Conservation (phyloP, 2,888 invertebrate species). For the Leptura quadrifasciata region DNA sequence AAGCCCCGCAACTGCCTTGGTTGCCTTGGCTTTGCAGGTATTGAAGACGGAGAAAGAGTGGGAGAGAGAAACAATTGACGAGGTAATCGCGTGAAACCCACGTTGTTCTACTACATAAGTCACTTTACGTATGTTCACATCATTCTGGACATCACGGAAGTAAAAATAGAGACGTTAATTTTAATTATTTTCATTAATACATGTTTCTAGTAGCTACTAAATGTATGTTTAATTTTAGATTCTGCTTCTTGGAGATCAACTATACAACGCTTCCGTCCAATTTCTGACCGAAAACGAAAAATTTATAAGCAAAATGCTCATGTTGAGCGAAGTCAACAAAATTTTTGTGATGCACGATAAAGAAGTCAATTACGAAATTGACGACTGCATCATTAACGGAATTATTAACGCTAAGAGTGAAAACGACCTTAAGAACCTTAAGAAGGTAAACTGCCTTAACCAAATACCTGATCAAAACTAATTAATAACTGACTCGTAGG, state of each 20-base stretch:
- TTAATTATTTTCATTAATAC: too few relatives aligned
- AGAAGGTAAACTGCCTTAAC: slow-evolving; percentile 39
- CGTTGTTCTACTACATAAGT: too few relatives aligned
- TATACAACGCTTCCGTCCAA: slow-evolving; percentile 70
- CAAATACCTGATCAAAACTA: neutral
- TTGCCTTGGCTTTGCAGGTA: slow-evolving; percentile 69
- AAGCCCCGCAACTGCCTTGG: slow-evolving; percentile 72
- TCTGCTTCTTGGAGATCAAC: slow-evolving; percentile 71
- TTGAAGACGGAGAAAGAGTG: slow-evolving; percentile 68
- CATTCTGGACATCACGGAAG: too few relatives aligned
- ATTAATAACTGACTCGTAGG: slow-evolving; percentile 47
- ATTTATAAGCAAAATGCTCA: slow-evolving; percentile 64
- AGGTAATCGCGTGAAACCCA: too few relatives aligned
- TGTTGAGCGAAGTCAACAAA: slow-evolving; percentile 69
- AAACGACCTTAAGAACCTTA: slow-evolving; percentile 44
- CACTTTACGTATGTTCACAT: too few relatives aligned
- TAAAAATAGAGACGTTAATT: too few relatives aligned
- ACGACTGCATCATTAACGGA: slow-evolving; percentile 70
- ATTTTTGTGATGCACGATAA: slow-evolving; percentile 68
- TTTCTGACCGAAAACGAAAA: slow-evolving; percentile 61
- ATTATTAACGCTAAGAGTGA: slow-evolving; percentile 59
- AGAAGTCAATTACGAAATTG: slow-evolving; percentile 64
- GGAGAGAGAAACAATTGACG: slow-evolving; percentile 70
- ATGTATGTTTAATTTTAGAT: slow-evolving; percentile 59
- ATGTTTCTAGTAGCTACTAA: too few relatives aligned